Percentiles rank a stretch among this genome's conserved stretches.
Evolutionary conservation across 2,888 invertebrate species (phyloP).

Genomic region (Andrena praecox): DNA sequence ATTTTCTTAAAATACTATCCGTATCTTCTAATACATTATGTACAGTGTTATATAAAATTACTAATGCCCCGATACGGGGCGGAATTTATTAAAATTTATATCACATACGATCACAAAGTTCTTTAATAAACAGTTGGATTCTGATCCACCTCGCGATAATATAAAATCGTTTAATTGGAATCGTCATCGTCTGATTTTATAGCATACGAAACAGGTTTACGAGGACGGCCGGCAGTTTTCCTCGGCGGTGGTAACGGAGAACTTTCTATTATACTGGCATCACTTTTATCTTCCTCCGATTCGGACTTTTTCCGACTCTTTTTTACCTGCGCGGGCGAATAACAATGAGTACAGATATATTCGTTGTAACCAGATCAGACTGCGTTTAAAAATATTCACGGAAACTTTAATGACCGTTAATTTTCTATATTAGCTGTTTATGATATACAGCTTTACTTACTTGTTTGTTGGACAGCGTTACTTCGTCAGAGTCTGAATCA

Average conservation of each 20-base stretch:
- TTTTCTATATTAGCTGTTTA: not conserved
- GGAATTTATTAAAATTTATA: constrained; percentile 36
- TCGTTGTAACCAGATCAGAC: no score
- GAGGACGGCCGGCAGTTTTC: constrained; percentile 85
- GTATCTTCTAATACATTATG: constrained; percentile 68
- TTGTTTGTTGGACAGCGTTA: constrained; percentile 68
- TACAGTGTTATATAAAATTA: constrained; percentile 70
- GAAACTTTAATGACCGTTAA: no score
- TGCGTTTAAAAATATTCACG: no score
- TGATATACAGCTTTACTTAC: constrained; percentile 69
- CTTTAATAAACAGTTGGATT: no score
- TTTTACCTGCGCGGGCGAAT: constrained; percentile 67
- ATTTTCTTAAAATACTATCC: constrained; percentile 45
- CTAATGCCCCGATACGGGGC: constrained; percentile 52
- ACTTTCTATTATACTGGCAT: constrained; percentile 53
- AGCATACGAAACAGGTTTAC: constrained; percentile 85
- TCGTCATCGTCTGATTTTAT: constrained; percentile 82
- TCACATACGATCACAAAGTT: no score
- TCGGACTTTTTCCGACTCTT: constrained; percentile 75
- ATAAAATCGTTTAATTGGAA: constrained; percentile 59
- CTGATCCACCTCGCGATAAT: constrained; percentile 13
- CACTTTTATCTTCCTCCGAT: constrained; percentile 68
- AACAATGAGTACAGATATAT: not conserved
- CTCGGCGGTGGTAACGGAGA: constrained; percentile 76
- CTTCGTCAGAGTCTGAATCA: constrained; percentile 80